Base-by-base conservation (phyloP, 2,888 invertebrate genomes). In the Bombyx huttoni region DNA sequence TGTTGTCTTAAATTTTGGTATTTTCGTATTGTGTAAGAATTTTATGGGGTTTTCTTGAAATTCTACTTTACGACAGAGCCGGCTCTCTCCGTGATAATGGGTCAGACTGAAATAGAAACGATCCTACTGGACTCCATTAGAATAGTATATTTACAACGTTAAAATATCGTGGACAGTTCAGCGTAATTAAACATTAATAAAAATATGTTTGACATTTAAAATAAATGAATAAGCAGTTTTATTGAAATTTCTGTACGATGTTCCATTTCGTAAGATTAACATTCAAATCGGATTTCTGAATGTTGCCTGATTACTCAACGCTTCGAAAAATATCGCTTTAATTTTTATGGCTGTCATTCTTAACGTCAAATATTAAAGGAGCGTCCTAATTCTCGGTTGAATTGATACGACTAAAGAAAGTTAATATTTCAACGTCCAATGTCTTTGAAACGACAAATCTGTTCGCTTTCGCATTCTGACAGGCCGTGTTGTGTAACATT, bases 91-190 rank as follows among this genome's bases (percentile, higher is more conserved):
- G 67, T 72, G 64, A 78, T 76, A 81, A 79, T 82, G 70, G 81
- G 82, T 82, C 83, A 78, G 58, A 58, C 73, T 69, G 70, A 81
- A 83, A 83, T 82, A 83, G 78, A 72, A 59, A 49, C 65, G 62
- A 63, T 80, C 79, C 78, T 78, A 75, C 77, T 73, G 66, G 74
- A 75, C 59, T 79, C 78, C 78, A 75, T 81, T 75, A 78, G 73
- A 72, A 81, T 74, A 69, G 68, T 70, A 65, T 66, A 68, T 60
- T 64, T 60, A 56, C 61, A 53, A 61, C 64, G 64, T 59, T 62
- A 62, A 65, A 61, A 64, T 62, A 61, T 53, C 64, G 59, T 76
- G 73, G 78, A 74, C 53, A 52, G 56, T 40, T 12, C 51, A 59
- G 54, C 49, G 49, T 51, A 24, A 56, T 57, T 49, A 40, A 8